Evolutionary conservation across 2,113 vertebrate species (phyloP), one percentile per base, ranked within the genome.

Genomic region (Hiodon tergisus): DNA sequence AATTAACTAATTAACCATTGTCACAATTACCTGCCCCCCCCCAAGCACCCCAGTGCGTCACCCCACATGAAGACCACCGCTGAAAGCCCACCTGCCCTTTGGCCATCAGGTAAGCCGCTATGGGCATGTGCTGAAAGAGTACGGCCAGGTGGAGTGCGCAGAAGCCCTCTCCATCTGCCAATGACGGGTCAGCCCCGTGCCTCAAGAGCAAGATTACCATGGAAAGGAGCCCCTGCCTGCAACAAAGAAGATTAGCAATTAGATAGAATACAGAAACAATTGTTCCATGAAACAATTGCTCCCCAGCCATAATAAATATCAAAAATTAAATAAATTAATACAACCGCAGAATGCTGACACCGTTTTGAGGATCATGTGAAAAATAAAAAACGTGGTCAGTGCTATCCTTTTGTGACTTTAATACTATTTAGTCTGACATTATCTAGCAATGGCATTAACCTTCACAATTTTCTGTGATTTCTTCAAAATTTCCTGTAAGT

Each of bases 121-220:
- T 89, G 73, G 97, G 93, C 93, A 97, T 90, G 83, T 97, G 95
- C 7, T 99, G 97, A 85, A 98, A 99, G 76, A 98, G 91, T 75
- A 98, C 93, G 68, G 97, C 95, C 61, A 98, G 91, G 76, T 98
- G 97, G 65, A 98, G 88, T 72, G 94, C 85, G 0, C 90, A 90
- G 86, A 94, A 98, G 68, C 97, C 97, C 84, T 98, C 97, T 62
- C 94, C 93, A 46, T 99, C 97, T 4, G 95, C 90, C 9, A 98
- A 82, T 61, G 87, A 81, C 4, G 94, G 92, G 78, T 98, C 97
- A 0, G 95, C 96, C 78, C 96, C 95, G 70, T 86, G 94, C 67
- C 94, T 91, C 83, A 98, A 82, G 82, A 99, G 81, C 67, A 96
- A 86, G 78, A 97, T 92, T 61, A 95, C 95, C 91, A 94, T 95